A percentile compares a stretch with the other conserved stretches of the same genome.
phyloP scores from a whole-genome alignment of 2,113 vertebrate genomes.

The Sorex araneus region DNA sequence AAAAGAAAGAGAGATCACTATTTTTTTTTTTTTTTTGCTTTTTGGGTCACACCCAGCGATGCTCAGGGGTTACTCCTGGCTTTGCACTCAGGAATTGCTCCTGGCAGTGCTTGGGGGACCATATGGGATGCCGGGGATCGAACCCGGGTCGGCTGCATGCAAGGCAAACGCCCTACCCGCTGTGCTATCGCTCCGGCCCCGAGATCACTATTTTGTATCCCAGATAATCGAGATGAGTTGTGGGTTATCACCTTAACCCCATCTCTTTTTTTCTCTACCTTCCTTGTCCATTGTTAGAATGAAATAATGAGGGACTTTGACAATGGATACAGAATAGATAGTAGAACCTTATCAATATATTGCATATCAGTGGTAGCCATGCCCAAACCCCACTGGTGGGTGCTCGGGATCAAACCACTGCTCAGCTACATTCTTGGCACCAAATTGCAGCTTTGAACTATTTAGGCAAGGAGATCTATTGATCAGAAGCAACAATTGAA shows the following conservation, averaged over 20 bases:
- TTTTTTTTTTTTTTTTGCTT: too few relatives aligned
- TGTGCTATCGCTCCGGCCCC: too few relatives aligned
- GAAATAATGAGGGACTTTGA: constrained; percentile 12
- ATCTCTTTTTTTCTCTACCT: background rate
- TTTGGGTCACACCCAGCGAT: too few relatives aligned
- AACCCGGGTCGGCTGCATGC: too few relatives aligned
- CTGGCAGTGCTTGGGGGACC: too few relatives aligned
- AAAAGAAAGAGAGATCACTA: background rate
- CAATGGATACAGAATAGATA: background rate
- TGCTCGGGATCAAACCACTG: too few relatives aligned
- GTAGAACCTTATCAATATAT: background rate
- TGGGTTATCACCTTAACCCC: background rate
- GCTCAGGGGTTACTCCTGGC: too few relatives aligned
- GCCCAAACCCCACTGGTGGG: too few relatives aligned
- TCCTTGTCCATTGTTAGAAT: constrained; percentile 6
- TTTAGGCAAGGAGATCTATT: background rate
- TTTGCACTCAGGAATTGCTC: too few relatives aligned
- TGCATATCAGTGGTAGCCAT: background rate
- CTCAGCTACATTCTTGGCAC: too few relatives aligned
- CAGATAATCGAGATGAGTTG: background rate
- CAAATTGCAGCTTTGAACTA: background rate
- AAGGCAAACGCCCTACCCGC: too few relatives aligned
- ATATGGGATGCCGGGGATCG: too few relatives aligned
- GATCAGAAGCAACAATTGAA: background rate
- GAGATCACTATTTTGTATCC: background rate